Percentiles rank a stretch among this genome's conserved stretches.
phyloP scores from a whole-genome alignment of 35 echinoderm and acorn worm species.

The Apostichopus parvimensis region DNA sequence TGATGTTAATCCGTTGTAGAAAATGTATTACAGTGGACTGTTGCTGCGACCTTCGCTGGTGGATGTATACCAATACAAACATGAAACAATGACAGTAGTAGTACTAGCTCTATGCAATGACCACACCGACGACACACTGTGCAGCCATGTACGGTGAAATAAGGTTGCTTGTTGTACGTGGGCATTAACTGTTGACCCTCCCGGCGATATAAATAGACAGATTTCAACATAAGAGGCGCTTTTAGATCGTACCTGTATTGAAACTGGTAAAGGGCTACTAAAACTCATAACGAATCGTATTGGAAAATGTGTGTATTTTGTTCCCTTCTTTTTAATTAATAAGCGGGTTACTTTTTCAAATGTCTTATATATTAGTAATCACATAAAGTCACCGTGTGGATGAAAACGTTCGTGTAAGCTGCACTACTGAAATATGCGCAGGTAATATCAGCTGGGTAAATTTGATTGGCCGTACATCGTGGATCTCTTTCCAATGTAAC shows the following conservation, averaged over 20 bases:
- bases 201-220: background rate
- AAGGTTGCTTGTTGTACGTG: background rate
- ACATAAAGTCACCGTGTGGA: background rate
- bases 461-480: background rate
- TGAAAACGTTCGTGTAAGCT: background rate
- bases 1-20: conserved; percentile 17
- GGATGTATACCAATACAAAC: conserved; percentile 17
- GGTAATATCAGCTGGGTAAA: background rate
- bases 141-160: background rate
- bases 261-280: background rate
- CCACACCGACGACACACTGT: background rate
- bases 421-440: no score
- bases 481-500: background rate
- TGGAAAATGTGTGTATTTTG: no score
- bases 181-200: conserved; percentile 20
- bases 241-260: background rate
- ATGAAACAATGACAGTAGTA: background rate
- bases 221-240: background rate
- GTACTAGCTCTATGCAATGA: background rate
- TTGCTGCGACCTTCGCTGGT: conserved; percentile 5
- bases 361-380: background rate
- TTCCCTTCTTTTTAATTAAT: no score
- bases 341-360: background rate
- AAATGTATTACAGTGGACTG: conserved; percentile 14
- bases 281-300: background rate